Base-by-base conservation (phyloP, 2,113 vertebrate species). In the Solea senegalensis region DNA sequence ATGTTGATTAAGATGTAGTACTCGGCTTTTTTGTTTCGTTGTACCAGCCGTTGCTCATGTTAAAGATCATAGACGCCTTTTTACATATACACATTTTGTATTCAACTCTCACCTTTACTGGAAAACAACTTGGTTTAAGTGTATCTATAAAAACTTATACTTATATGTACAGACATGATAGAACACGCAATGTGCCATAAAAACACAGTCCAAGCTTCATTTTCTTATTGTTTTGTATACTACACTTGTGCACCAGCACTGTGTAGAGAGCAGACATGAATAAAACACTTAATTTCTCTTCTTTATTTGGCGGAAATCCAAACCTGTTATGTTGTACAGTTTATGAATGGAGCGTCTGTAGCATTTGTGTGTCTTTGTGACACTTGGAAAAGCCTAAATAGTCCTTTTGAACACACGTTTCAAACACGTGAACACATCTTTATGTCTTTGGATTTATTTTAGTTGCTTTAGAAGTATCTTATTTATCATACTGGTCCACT, bases 1-100 rank as follows among this genome's bases (percentile, higher is more conserved):
- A 78, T 80, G 39, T 69, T 61, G 67, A 76, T 9, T 3, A 3
- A 44, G 56, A 76, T 78, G 79, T 75, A 78, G 52, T 16, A 71
- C 69, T 75, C 69, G 69, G 21, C 40, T 12, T 10, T 51, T 34
- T 41, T 26, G 12, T 50, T 49, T 52, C 2, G 9, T 52, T 52
- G 55, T 8, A 15, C 34, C 41, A 57, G 49, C 66, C 15, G n/a
- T 28, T 54, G 0, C 8, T 56, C 26, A 40, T 68, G 15, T 63
- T 67, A 13, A 52, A 21, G 3, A 60, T 34, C 15, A 45, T 26
- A 14, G 43, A n/a, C 9, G 16, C 1, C 9, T 60, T 39, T 59
- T 39, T 50, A 54, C 26, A 60, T 51, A 0, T 34, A 14, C 3
- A 10, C 7, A 34, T 41, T 5, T 8, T 26, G 50, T 11, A 4